phyloP scores from a whole-genome alignment of 2,888 invertebrate species.

The Acleris sparsana region DNA sequence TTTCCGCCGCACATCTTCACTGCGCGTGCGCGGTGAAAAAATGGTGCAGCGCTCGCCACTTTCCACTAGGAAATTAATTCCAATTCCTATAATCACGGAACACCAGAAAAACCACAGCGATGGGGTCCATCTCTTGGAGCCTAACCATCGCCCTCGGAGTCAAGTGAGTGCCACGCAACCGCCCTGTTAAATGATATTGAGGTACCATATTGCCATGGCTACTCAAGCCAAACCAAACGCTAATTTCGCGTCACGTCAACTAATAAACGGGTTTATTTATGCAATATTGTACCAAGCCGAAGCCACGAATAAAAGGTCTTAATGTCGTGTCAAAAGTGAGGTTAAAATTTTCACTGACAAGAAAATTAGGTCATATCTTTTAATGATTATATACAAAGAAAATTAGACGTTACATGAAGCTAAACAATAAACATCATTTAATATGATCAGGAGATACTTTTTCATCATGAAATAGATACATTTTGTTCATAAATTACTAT shows the following conservation, averaged over 20 bases:
- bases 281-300: slow-evolving; percentile 11
- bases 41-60: slow-evolving; percentile 82
- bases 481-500: too few species aligned
- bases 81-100: slow-evolving; percentile 86
- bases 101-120: slow-evolving; percentile 76
- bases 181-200: slow-evolving; percentile 15
- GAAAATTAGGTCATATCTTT: too few species aligned
- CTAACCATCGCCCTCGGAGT: slow-evolving; percentile 81
- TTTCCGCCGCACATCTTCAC: slow-evolving; percentile 86
- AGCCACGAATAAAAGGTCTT: too few species aligned
- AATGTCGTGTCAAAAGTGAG: slow-evolving; percentile 1
- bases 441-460: too few species aligned
- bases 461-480: too few species aligned
- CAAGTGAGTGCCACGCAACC: slow-evolving; percentile 72
- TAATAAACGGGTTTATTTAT: slow-evolving; percentile 5
- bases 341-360: slow-evolving; percentile 6
- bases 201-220: slow-evolving; percentile 50
- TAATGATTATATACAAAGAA: too few species aligned
- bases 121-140: slow-evolving; percentile 72
- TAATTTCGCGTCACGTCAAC: slow-evolving; percentile 13
- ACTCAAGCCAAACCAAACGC: slow-evolving; percentile 46
- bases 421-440: too few species aligned
- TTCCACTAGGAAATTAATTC: slow-evolving; percentile 80
- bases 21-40: slow-evolving; percentile 87
- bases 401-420: too few species aligned